Evolutionary conservation across 1,140 invertebrate species (phyloP), one percentile per base, ranked within the genome.

Genomic region (Anastrepha ludens): DNA sequence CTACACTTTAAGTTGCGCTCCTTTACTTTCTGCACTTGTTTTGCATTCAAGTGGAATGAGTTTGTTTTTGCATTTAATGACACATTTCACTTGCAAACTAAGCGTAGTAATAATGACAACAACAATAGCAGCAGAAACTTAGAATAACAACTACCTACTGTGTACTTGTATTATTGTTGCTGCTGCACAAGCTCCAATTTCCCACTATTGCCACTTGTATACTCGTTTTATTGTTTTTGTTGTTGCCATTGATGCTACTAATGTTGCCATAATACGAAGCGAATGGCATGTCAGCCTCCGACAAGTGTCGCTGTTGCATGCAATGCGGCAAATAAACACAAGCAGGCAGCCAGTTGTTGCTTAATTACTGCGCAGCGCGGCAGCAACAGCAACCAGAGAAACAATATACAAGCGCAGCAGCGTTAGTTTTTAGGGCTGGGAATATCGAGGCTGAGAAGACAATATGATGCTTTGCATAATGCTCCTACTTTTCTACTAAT

Each of bases 11-110:
- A 70, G 20, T 11, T 74, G 70, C 41, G 44, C 13, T 8, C 13
- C 70, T 47, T 74, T 5, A 55, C 11, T 55, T 55, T 11, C 50
- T 6, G 11, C 50, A 55, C 4, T 74, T 29, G 64, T 50, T 81
- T 81, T 15, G 44, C 50, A 55, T 81, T 50, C 74, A 55, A 81
- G 74, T 81, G 74, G 74, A n/a, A 81, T 20, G 74, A 55, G 74
- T 81, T 81, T 81, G 74, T 81, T 81, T 81, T 81, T 81, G 74
- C 47, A 81, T 81, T 81, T 81, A 81, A 81, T 81, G 74, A 81
- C 74, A 81, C 47, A 81, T 81, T 81, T 81, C 74, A 81, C 74
- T 81, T 81, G 74, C 74, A 81, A 81, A 81, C 74, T 81, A 81
- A 58, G 74, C 55, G 41, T 65, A 86, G 62, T 86, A 86, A 86